Base-by-base conservation (phyloP, 1,140 invertebrate species). In the Magallana ariakensis region DNA sequence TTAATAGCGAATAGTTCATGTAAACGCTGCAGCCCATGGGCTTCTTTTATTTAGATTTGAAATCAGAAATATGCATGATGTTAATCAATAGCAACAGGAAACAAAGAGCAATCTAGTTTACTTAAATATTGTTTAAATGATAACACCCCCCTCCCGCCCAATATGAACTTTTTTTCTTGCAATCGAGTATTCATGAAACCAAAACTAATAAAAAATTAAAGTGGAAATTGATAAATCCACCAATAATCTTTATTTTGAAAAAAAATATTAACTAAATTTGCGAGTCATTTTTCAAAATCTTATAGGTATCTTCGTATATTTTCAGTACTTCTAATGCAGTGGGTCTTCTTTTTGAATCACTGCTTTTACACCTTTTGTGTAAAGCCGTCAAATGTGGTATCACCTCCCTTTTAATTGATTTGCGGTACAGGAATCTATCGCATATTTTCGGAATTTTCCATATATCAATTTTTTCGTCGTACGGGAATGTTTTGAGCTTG, bases 391-490 rank as follows among this genome's bases (percentile, higher is more conserved):
- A 19, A 9, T 62, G 58, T 15, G 58, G 58, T 19, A 62, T 16
- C 16, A 62, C 19, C 19, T 62, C 19, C 7, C 16, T 62, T 62
- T 62, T 62, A 7, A 62, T 16, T 1, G 58, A 19, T 7, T n/a
- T 62, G 5, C 19, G 19, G 16, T 62, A 19, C 4, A 62, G 58
- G 19, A 62, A 16, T n/a, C 58, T 62, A n/a, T 62, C 19, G 19
- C 58, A 62, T n/a, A 62, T 19, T 16, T 62, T 19, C 11, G 58
- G 58, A 19, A 62, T 62, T 16, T 62, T 62, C 58, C 58, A 62
- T 16, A 62, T 62, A 19, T 62, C 58, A 16, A 62, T 62, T 62
- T 62, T 62, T n/a, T 62, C 58, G 58, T 62, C 58, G 19, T 62
- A 62, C 1, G 58, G 58, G 15, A 19, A 19, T 19, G 19, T 62